Evolutionary conservation across 1,140 invertebrate species (phyloP), one percentile per base, ranked within the genome.

Genomic region (Homarus americanus): DNA sequence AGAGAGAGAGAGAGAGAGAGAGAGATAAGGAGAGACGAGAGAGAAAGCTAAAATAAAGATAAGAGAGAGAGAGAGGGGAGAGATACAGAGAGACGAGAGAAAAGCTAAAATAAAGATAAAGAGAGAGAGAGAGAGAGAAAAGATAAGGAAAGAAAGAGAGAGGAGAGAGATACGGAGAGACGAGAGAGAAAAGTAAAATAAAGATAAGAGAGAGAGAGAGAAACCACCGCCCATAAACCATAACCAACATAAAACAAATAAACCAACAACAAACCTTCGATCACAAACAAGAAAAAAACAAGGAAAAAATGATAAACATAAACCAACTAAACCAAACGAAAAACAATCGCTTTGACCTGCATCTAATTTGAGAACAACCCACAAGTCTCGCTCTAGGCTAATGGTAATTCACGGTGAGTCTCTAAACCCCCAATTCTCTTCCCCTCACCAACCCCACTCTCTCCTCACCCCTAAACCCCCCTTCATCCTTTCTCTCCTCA

Each of bases 261-360:
- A 79, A 79, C 12, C 32, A 34, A 15, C 34, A 79, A 79, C 36
- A 79, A 38, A n/a, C 41, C 41, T 40, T 36, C 76, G 40, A 32
- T 66, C 36, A 38, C 63, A 49, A 49, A 82, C 58, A n/a, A 44
- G 82, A 34, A 83, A 40, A 49, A 49, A 49, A 49, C 44, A 49
- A 2, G 17, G 17, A 17, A n/a, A 38, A 83, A 69, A 66, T 63
- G 58, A 83, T 83, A 83, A n/a, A 36, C 36, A 69, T 34, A 83
- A 83, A 66, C 82, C 34, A 83, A 83, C 63, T 34, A 38, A 41
- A 83, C 44, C 38, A 66, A n/a, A 58, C 66, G 82, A n/a, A n/a
- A n/a, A n/a, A 83, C 66, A 83, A 83, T 83, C 82, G 82, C 82
- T 83, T 69, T 49, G 53, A 28, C 38, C 58, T n/a, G n/a, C n/a